Conservation (phyloP, 1,140 invertebrate genomes). For the Saccostrea echinata region DNA sequence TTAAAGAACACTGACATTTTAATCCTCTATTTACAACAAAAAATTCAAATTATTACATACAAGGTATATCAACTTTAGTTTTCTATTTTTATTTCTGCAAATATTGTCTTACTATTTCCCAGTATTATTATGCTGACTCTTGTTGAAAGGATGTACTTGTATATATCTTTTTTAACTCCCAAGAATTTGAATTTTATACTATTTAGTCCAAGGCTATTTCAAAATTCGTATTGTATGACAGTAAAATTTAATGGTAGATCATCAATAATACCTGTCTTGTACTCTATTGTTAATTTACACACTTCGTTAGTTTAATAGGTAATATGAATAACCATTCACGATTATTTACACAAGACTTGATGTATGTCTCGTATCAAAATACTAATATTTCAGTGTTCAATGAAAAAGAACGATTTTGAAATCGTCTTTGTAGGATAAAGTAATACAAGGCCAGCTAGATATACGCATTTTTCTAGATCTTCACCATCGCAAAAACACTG, state of each 20-base stretch:
- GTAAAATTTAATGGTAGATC: neutral
- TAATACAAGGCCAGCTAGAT: neutral
- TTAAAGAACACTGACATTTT: neutral
- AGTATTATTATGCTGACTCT: neutral
- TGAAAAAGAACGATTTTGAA: neutral
- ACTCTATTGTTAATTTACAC: slow-evolving; percentile 11
- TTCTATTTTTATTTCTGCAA: neutral
- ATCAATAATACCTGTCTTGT: neutral
- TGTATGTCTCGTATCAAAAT: neutral
- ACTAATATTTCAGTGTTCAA: neutral
- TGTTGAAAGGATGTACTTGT: neutral
- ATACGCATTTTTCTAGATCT: neutral
- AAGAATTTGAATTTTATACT: neutral
- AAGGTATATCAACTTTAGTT: too few species aligned
- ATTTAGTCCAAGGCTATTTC: neutral
- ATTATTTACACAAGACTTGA: neutral
- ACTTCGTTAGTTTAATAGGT: neutral
- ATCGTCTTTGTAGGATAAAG: neutral
- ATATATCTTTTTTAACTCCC: neutral
- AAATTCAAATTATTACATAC: neutral
- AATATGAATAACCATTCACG: neutral
- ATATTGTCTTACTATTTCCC: neutral
- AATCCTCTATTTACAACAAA: neutral
- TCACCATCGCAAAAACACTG: neutral
- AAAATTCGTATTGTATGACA: neutral